A percentile compares a stretch with the other conserved stretches of the same genome.
phyloP scores from a whole-genome alignment of 2,888 invertebrate genomes.

The Frankliniella fusca region DNA sequence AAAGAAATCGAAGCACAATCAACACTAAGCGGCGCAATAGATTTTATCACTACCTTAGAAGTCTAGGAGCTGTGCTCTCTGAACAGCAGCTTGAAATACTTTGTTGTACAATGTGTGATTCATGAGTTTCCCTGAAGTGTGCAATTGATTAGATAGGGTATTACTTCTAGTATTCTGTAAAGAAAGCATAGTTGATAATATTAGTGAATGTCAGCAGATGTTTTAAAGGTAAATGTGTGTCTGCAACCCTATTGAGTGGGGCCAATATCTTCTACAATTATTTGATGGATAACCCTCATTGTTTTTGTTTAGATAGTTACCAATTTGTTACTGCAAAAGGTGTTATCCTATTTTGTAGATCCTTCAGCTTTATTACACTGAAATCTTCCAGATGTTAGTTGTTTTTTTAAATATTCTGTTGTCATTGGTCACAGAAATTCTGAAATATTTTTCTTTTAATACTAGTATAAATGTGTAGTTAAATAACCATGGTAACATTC shows the following conservation, averaged over 20 bases:
- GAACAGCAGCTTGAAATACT: background rate
- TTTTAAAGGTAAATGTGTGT: background rate
- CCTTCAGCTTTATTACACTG: no score
- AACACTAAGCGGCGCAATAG: conserved; percentile 66
- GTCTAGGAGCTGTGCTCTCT: conserved; percentile 49
- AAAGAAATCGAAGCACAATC: conserved; percentile 56
- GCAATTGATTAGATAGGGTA: background rate
- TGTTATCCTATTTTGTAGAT: no score
- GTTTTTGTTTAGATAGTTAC: background rate
- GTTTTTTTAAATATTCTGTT: no score
- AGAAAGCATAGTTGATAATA: no score
- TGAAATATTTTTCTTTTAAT: no score
- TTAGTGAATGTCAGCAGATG: background rate
- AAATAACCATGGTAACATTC: background rate
- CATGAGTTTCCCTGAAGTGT: background rate
- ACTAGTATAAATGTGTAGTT: background rate
- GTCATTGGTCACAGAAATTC: no score
- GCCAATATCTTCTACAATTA: no score
- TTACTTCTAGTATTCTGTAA: no score
- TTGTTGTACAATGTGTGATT: background rate
- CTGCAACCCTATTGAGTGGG: no score
- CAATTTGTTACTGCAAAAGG: background rate
- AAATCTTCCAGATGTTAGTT: no score
- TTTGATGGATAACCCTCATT: no score
- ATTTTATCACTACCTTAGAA: conserved; percentile 73